phyloP scores from a whole-genome alignment of 2,113 vertebrate species.

The Cisticola juncidis region DNA sequence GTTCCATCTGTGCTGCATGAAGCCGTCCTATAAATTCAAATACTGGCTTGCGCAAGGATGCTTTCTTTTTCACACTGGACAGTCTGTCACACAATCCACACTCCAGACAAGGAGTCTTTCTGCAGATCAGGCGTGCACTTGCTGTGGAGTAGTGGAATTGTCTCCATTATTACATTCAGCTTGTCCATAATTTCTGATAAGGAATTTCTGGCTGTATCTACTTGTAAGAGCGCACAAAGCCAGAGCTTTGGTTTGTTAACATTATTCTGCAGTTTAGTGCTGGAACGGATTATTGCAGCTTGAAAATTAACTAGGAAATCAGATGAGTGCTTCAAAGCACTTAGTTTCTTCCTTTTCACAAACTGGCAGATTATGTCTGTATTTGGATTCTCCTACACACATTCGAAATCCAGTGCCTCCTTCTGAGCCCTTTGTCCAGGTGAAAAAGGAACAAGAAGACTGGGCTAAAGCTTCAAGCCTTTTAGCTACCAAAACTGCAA shows the following conservation, averaged over 20 bases:
- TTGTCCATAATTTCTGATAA: not conserved
- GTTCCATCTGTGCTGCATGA: no score
- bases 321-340: not conserved
- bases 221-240: not conserved
- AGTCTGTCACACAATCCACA: not conserved
- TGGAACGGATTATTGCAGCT: not conserved
- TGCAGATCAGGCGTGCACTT: not conserved
- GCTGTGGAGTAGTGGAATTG: not conserved
- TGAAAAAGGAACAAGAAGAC: slow-evolving; percentile 72
- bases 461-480: slow-evolving; percentile 71
- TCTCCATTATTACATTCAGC: not conserved
- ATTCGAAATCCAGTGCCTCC: slow-evolving; percentile 67
- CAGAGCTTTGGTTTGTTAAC: not conserved
- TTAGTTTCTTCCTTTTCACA: not conserved
- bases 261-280: not conserved
- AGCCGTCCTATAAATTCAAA: not conserved
- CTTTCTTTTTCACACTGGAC: not conserved
- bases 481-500: slow-evolving; percentile 77
- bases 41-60: not conserved
- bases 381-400: slow-evolving; percentile 56
- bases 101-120: not conserved
- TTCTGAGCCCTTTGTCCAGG: slow-evolving; percentile 67
- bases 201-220: not conserved
- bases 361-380: not conserved
- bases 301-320: not conserved